A percentile compares a stretch with the other conserved stretches of the same genome.
These are phyloP conservation scores for Philotrypesis tridentata DNA, from an alignment of 1,140 invertebrate genomes.

Conservation along the genomic window DNA sequence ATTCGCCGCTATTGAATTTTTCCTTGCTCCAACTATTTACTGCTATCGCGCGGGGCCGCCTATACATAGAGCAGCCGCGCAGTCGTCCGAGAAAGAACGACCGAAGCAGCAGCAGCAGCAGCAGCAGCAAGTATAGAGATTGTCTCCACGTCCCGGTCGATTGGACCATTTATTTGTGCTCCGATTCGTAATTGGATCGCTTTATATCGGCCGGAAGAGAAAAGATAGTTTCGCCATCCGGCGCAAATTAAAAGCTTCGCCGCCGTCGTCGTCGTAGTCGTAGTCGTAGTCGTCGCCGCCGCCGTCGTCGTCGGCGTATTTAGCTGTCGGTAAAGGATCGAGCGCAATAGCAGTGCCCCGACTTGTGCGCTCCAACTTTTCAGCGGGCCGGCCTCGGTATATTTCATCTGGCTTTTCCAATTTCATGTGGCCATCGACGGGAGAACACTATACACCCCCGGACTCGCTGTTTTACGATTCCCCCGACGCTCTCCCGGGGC, in stretches of 20 bases:
- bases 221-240: constrained; percentile 58
- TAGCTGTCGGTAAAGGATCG: constrained; percentile 18
- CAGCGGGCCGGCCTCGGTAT: neutral
- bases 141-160: constrained; percentile 54
- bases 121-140: neutral
- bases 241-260: constrained; percentile 33
- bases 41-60: too few relatives aligned
- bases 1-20: too few relatives aligned
- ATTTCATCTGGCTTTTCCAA: constrained; percentile 12
- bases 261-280: neutral
- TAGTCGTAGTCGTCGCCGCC: neutral
- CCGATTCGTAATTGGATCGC: constrained; percentile 66
- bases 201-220: constrained; percentile 57
- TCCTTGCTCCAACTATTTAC: too few relatives aligned
- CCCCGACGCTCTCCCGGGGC: too few relatives aligned
- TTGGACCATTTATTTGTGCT: constrained; percentile 65
- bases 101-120: too few relatives aligned
- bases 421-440: neutral
- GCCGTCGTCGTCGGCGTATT: constrained; percentile 13
- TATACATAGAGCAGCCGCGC: too few relatives aligned
- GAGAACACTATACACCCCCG: neutral
- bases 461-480: neutral
- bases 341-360: neutral
- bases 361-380: neutral
- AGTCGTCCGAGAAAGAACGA: too few relatives aligned